Evolutionary conservation across 1,140 invertebrate genomes (phyloP), one percentile per base, ranked within the genome.

Genomic region (Penaeus japonicus): DNA sequence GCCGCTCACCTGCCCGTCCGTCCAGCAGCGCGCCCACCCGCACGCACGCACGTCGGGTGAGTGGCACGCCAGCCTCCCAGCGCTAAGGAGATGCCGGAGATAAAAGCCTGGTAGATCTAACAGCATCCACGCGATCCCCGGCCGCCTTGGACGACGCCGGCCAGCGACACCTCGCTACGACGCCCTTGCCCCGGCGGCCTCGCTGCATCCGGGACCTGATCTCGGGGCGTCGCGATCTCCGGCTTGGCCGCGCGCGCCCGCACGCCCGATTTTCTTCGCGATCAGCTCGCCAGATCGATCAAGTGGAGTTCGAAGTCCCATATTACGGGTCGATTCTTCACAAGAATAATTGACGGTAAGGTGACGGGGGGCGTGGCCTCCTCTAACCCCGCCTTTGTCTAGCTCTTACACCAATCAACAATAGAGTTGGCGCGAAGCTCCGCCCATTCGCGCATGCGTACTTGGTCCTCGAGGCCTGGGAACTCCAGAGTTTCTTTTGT

Each of bases 291-390:
- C 78, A 77, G 73, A 88, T 88, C 86, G 79, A 88, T 88, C 86
- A 88, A 54, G 55, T 47, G 62, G 39, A 59, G 47, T 79, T 75
- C 57, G 78, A 59, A 54, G 79, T 82, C 86, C 70, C 62, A 83
- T 62, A 88, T 88, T 88, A 88, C 86, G 57, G 86, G 65, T 80
- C 86, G 83, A 88, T 88, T 88, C 86, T 88, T 88, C 86, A 88
- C 78, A 78, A 88, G 83, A 88, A 82, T 88, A 88, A 88, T 88
- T 88, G 86, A 83, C 39, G 86, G 86, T 88, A 59, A 83, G 79
- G 86, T 88, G 86, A 88, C 78, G 55, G 85, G 15, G 77, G 85
- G 35, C 27, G 85, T 35, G 24, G 62, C 62, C 27, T 73, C 7
- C 47, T 54, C 27, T 39, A 30, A 47, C 84, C 53, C 84, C 84